These are phyloP conservation scores for Campylomormyrus tamandua DNA, from an alignment of 2,113 vertebrate species.

Conservation along the genomic window DNA sequence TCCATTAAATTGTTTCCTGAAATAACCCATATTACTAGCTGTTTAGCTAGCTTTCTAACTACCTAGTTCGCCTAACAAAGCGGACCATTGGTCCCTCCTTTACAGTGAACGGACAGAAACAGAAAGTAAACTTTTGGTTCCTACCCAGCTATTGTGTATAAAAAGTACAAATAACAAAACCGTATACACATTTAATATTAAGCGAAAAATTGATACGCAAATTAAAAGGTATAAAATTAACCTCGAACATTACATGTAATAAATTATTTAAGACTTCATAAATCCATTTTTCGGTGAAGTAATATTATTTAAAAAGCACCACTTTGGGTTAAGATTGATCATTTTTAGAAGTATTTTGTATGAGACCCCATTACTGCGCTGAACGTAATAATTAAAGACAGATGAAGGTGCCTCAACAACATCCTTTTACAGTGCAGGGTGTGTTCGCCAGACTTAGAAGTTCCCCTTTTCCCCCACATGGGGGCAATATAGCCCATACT, in stretches of 20 bases:
- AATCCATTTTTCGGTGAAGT: not conserved
- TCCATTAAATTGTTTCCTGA: not conserved
- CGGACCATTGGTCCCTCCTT: not conserved
- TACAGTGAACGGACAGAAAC: slow-evolving; percentile 7
- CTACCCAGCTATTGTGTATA: not conserved
- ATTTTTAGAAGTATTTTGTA: not conserved
- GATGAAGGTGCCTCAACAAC: not conserved
- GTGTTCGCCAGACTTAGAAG: not conserved
- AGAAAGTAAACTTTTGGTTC: slow-evolving; percentile 5
- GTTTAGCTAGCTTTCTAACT: not conserved
- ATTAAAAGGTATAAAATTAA: not conserved
- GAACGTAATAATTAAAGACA: not conserved
- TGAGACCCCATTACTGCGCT: not conserved
- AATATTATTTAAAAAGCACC: not conserved
- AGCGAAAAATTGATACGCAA: not conserved
- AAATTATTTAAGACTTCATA: not conserved
- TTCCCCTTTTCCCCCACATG: slow-evolving; percentile 37
- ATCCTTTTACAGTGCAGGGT: not conserved
- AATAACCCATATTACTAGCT: not conserved
- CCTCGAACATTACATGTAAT: not conserved
- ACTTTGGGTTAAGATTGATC: not conserved
- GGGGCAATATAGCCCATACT: slow-evolving; percentile 56
- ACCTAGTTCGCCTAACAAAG: not conserved
- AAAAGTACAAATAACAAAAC: not conserved
- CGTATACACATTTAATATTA: not conserved